A percentile compares a stretch with the other conserved stretches of the same genome.
phyloP scores from a whole-genome alignment of 2,113 vertebrate genomes.

The Ardeotis arabs region DNA sequence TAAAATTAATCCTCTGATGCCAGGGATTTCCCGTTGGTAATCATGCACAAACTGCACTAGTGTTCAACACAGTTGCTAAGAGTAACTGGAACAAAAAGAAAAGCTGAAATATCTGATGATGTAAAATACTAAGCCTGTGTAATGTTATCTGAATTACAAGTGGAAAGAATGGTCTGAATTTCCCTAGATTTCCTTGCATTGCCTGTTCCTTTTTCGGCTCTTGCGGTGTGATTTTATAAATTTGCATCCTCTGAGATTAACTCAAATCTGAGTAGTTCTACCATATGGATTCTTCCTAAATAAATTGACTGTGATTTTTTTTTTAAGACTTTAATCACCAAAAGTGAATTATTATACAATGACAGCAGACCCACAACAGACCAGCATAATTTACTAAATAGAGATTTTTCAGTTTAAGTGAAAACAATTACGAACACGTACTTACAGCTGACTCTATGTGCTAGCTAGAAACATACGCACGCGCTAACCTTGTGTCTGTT shows the following conservation, averaged over 20 bases:
- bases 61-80: slow-evolving; percentile 47
- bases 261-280: neutral
- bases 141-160: neutral
- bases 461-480: neutral
- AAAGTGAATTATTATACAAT: neutral
- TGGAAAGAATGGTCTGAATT: slow-evolving; percentile 1
- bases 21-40: slow-evolving; percentile 51
- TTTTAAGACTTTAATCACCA: neutral
- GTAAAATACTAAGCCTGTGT: slow-evolving; percentile 10
- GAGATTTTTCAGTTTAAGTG: neutral
- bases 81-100: slow-evolving; percentile 36
- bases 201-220: neutral
- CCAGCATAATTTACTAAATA: neutral
- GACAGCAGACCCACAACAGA: neutral
- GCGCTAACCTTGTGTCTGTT: neutral
- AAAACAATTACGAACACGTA: neutral
- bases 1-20: slow-evolving; percentile 64
- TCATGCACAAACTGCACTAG: slow-evolving; percentile 24
- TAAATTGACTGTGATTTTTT: neutral
- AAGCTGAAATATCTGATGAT: slow-evolving; percentile 26
- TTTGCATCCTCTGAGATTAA: neutral
- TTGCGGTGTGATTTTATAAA: neutral
- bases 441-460: neutral
- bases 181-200: neutral
- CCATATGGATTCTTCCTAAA: neutral